Conservation (phyloP, 1,140 invertebrate genomes). For the Sesamia nonagrioides region DNA sequence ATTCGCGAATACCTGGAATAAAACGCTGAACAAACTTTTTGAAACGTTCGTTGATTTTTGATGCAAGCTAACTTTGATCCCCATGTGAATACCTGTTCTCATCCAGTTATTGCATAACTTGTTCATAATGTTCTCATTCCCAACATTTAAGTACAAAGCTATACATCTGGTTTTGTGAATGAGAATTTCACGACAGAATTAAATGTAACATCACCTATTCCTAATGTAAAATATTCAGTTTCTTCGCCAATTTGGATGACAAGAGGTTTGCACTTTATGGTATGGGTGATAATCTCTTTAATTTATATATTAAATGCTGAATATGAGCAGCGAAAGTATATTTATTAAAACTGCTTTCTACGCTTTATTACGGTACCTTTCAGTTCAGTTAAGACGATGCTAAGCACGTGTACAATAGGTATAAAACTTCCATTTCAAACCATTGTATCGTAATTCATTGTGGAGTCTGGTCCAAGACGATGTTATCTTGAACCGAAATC, state of each 20-base stretch:
- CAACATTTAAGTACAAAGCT: not conserved
- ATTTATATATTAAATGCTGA: not conserved
- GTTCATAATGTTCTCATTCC: too few relatives aligned
- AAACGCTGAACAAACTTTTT: slow-evolving; percentile 14
- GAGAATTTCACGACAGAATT: not conserved
- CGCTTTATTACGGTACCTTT: not conserved
- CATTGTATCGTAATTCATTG: not conserved
- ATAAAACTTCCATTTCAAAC: not conserved
- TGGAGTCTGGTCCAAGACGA: not conserved
- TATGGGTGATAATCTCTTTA: not conserved
- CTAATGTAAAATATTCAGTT: not conserved
- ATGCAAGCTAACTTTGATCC: slow-evolving; percentile 15
- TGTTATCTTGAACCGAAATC: slow-evolving; percentile 9
- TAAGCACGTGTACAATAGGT: too few relatives aligned
- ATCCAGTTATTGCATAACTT: not conserved
- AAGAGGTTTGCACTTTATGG: not conserved
- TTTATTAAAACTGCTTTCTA: not conserved
- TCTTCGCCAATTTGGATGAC: not conserved
- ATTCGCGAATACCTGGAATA: slow-evolving; percentile 1
- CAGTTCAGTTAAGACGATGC: not conserved
- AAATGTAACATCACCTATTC: not conserved
- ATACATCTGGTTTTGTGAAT: not conserved
- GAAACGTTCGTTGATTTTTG: slow-evolving; percentile 3
- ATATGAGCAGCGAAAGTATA: slow-evolving; percentile 9
- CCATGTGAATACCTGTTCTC: slow-evolving; percentile 14